These are phyloP conservation scores for Ciconia stormi DNA, from an alignment of 2,113 vertebrate genomes.

Conservation along the genomic window DNA sequence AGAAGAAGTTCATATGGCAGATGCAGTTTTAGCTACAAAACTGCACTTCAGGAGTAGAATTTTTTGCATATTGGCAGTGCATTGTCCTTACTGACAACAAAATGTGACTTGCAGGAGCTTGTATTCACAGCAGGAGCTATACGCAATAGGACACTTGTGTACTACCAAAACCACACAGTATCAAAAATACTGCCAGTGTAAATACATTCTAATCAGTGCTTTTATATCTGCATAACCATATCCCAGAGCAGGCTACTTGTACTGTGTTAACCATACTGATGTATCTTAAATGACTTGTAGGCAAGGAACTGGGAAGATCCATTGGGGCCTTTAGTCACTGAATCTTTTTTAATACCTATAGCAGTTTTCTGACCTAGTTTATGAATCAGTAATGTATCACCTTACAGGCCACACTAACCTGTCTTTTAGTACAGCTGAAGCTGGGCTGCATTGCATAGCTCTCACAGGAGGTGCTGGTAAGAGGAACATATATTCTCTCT, in stretches of 20 bases:
- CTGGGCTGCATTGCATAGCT: background rate
- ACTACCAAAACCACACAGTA: background rate
- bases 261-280: background rate
- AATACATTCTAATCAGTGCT: background rate
- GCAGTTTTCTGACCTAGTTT: conserved; percentile 10
- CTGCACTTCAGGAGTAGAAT: accelerated
- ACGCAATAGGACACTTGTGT: background rate
- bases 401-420: background rate
- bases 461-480: background rate
- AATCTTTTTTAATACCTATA: conserved; percentile 13
- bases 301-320: background rate
- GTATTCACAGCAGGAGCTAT: background rate
- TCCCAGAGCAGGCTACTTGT: background rate
- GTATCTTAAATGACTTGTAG: background rate
- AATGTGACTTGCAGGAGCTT: background rate
- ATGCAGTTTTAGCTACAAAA: background rate
- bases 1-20: background rate
- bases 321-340: background rate
- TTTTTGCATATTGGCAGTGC: background rate
- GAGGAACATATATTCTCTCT: background rate
- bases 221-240: background rate
- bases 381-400: background rate
- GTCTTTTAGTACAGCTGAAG: background rate
- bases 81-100: background rate
- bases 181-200: background rate